phyloP scores from a whole-genome alignment of 2,113 vertebrate species.

The Heloderma charlesbogerti region DNA sequence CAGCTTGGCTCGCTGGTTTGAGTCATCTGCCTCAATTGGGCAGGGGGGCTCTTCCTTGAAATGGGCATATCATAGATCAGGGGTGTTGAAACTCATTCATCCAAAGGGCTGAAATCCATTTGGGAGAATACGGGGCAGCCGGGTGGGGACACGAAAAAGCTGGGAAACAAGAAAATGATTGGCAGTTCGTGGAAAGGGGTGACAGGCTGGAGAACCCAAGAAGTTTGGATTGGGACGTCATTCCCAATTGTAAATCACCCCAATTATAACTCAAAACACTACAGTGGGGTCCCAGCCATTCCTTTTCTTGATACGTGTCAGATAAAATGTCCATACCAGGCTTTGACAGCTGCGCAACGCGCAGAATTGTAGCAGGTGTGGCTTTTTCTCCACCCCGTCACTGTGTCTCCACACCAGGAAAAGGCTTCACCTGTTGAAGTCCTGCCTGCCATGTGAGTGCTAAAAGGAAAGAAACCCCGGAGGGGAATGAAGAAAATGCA shows the following conservation, averaged over 20 bases:
- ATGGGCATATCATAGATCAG: neutral
- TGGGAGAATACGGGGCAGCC: too few species aligned
- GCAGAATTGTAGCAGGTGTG: neutral
- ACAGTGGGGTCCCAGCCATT: too few species aligned
- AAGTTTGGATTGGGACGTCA: too few species aligned
- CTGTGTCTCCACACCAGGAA: neutral
- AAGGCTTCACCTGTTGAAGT: neutral
- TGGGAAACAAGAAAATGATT: too few species aligned
- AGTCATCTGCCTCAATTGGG: neutral
- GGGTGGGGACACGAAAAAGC: too few species aligned
- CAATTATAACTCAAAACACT: too few species aligned
- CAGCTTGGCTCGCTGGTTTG: neutral
- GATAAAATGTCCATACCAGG: neutral
- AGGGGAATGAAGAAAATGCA: neutral
- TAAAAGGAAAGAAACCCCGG: neutral
- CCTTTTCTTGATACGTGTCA: neutral
- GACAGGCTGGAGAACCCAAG: too few species aligned
- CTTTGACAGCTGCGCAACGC: neutral
- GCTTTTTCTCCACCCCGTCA: neutral
- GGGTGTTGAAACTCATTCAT: too few species aligned
- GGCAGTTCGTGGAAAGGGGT: too few species aligned
- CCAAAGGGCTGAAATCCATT: too few species aligned
- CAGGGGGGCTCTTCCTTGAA: neutral
- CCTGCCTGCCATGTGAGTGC: neutral
- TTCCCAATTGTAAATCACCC: too few species aligned